Evolutionary conservation across 2,797 vertebrate species (phyloP), one percentile per base, ranked within the genome.

Genomic region (Schizopygopsis malacanthus): DNA sequence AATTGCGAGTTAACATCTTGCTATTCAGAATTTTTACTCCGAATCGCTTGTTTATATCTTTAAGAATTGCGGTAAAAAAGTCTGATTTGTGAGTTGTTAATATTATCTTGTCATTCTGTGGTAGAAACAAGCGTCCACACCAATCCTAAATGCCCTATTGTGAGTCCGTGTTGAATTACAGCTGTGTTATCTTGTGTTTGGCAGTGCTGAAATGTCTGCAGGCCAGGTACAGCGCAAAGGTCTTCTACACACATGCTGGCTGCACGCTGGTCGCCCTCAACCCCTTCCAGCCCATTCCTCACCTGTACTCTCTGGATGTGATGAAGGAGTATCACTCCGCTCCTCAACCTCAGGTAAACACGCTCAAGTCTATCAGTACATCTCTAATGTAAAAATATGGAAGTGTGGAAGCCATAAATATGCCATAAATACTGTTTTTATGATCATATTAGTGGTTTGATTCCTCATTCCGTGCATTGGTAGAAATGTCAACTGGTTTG

Each of bases 181-280:
- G 33, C 37, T 56, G 45, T 79, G 70, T 56, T 78, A 39, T 59
- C 20, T 16, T 93, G 83, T 83, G 41, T 80, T 9, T 73, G 88
- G 81, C 90, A 99, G 98, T 99, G 90, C 90, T 99, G 93, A 98
- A 96, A 94, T 99, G 98, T 90, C 95, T 99, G 88, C 97, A 98
- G 94, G 96, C 96, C 91, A 97, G 98, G 91, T 98, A 99, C 67
- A 88, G 83, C 2, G 90, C 89, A 1, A 94, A 94, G 81, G 92
- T 95, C 59, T 99, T 99, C 91, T 99, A 99, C 85, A 99, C 98
- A 65, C 96, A 97, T 69, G 98, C 98, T 83, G 98, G 98, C 89
- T 99, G 98, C 92, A 98, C 97, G 43, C 93, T 99, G 88, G 97
- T 99, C 90, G 98, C 98, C 87, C 93, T 99, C 69, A 99, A 99